phyloP scores from a whole-genome alignment of 2,113 vertebrate genomes.

The Corythornis vintsioides region DNA sequence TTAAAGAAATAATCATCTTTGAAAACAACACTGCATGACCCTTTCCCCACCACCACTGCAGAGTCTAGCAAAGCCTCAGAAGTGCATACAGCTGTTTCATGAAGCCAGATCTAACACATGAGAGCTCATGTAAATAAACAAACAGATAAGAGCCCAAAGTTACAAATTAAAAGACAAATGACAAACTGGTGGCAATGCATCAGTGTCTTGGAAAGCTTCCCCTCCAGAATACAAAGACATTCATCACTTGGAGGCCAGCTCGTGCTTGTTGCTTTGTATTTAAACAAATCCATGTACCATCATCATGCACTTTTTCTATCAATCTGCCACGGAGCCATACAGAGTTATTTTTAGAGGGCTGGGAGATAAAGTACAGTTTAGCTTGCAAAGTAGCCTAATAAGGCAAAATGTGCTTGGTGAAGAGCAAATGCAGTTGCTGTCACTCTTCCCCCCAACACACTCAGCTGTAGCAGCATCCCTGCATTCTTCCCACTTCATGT shows the following conservation, averaged over 20 bases:
- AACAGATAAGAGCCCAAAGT: neutral
- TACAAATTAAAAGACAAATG: slow-evolving; percentile 38
- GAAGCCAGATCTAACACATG: neutral
- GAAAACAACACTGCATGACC: neutral
- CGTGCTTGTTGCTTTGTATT: slow-evolving; percentile 40
- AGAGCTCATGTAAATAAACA: neutral
- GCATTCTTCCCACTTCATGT: neutral
- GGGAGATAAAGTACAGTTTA: slow-evolving; percentile 34
- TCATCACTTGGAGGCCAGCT: slow-evolving; percentile 28
- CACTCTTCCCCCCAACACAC: neutral
- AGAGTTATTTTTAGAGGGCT: slow-evolving; percentile 43
- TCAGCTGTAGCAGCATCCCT: neutral
- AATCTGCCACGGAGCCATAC: slow-evolving; percentile 55
- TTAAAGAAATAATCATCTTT: neutral
- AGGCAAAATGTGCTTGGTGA: slow-evolving; percentile 41
- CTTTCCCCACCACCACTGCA: neutral
- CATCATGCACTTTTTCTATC: slow-evolving; percentile 39
- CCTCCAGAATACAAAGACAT: slow-evolving; percentile 28
- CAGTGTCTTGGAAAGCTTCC: slow-evolving; percentile 51
- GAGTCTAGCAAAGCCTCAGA: neutral
- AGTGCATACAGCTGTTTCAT: neutral
- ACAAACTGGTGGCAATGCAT: slow-evolving; percentile 39
- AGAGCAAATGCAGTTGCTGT: slow-evolving; percentile 43
- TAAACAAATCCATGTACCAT: slow-evolving; percentile 44
- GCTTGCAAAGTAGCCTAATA: slow-evolving; percentile 56